These are phyloP conservation scores for Crocodylus rhombifer DNA, from an alignment of 2,797 vertebrate species.

Conservation along the genomic window DNA sequence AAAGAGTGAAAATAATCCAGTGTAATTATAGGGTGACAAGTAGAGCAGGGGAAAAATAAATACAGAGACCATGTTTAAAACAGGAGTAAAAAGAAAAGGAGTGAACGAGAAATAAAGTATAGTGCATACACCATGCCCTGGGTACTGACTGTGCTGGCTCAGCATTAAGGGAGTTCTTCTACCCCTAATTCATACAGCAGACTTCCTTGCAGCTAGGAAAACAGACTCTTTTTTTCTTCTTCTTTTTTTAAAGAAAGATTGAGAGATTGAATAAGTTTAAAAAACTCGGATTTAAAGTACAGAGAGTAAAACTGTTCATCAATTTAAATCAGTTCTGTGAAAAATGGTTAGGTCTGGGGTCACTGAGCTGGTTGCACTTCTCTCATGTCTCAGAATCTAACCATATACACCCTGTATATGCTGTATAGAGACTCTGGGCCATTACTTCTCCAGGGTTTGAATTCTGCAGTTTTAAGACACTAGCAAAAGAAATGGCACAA, in stretches of 20 bases:
- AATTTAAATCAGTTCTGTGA: accelerated
- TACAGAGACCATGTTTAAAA: background rate
- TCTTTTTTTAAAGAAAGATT: background rate
- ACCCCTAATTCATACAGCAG: background rate
- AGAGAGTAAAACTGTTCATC: background rate
- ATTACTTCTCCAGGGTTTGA: background rate
- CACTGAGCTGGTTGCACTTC: too few relatives aligned
- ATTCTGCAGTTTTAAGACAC: too few relatives aligned
- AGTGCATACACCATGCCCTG: background rate
- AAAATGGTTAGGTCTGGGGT: background rate
- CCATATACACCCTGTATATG: too few relatives aligned
- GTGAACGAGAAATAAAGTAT: background rate
- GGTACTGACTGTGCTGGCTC: background rate
- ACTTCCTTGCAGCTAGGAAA: slow-evolving; percentile 11
- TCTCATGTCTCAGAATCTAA: too few relatives aligned
- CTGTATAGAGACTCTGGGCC: too few relatives aligned
- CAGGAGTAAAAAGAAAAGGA: background rate
- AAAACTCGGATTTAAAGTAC: background rate
- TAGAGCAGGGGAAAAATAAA: background rate
- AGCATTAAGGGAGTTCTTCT: accelerated
- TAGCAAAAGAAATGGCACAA: too few relatives aligned
- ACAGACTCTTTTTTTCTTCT: background rate
- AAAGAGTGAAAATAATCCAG: background rate
- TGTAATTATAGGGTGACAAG: background rate
- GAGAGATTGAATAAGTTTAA: background rate